Evolutionary conservation across 2,113 vertebrate genomes (phyloP), one percentile per base, ranked within the genome.

Genomic region (Daphoenositta chrysoptera): DNA sequence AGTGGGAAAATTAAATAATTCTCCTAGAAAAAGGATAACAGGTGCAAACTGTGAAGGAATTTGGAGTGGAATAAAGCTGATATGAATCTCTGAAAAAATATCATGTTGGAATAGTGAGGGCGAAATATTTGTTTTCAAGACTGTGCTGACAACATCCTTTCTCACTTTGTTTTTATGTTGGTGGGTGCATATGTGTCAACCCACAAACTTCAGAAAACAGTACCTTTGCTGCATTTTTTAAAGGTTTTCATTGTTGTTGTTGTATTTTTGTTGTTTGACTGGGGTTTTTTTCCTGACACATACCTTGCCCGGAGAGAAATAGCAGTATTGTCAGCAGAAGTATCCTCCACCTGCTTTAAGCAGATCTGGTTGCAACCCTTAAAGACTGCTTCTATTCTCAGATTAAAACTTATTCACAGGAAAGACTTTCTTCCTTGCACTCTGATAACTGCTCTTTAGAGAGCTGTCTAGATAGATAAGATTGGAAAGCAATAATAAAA

Each of bases 21-120:
- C 4, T 72, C 4, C 6, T 20, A 56, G 8, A 82, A 58, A 6
- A 90, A 57, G 14, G 3, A 30, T 19, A 54, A 66, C 82, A 9
- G 6, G 2, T 47, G 10, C 3, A 63, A 85, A 66, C 18, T 75
- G 11, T 45, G 44, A 40, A 30, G 45, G 83, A 37, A 14, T 77
- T 51, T 56, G 61, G 3, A 44, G 12, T 45, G 5, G 15, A 83
- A 94, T 77, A 64, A 86, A 65, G 10, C 4, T 69, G 24, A 69
- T 40, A 60, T 2, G 6, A 51, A 56, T 31, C 11, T 40, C 44
- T 68, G 23, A 53, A 86, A 89, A 90, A 60, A 27, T 9, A 4
- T 61, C 0, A 0, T 31, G 9, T 57, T 68, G 8, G 37, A 79
- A 47, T 39, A 80, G 2, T 15, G 13, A 45, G 6, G 4, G 9